These are phyloP conservation scores for Arenicola marina DNA, from an alignment of 2,888 invertebrate genomes.

Conservation along the genomic window DNA sequence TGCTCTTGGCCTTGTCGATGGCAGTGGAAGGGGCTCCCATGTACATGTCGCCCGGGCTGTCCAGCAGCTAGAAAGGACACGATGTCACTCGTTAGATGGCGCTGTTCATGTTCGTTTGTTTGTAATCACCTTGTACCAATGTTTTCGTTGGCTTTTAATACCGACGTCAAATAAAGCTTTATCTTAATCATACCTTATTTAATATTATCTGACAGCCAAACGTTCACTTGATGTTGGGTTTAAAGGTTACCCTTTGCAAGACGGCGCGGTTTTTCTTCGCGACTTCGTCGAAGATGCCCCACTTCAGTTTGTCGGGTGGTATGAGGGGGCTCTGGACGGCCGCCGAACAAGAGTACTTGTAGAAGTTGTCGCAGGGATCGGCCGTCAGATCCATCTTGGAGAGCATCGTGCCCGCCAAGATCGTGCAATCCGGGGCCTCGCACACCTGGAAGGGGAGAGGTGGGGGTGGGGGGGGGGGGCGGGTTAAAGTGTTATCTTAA, in stretches of 20 bases:
- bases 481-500: too few relatives aligned
- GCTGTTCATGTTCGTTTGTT: too few relatives aligned
- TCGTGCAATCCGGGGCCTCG: constrained; percentile 38
- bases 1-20: constrained; percentile 41
- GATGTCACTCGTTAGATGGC: too few relatives aligned
- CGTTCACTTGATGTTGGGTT: neutral
- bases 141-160: too few relatives aligned
- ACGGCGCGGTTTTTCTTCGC: constrained; percentile 36
- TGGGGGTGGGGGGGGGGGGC: too few relatives aligned
- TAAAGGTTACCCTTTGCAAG: constrained; percentile 39
- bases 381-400: constrained; percentile 42
- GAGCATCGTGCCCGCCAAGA: constrained; percentile 41
- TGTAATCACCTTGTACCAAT: too few relatives aligned
- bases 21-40: constrained; percentile 43
- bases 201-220: neutral
- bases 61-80: constrained; percentile 35
- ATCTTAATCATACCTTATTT: neutral
- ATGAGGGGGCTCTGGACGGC: constrained; percentile 39
- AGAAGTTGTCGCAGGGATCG: constrained; percentile 53
- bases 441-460: constrained; percentile 37
- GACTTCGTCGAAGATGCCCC: constrained; percentile 39
- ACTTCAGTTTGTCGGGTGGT: constrained; percentile 43
- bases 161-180: too few relatives aligned
- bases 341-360: constrained; percentile 49
- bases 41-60: constrained; percentile 26